Evolutionary conservation across 1,140 invertebrate genomes (phyloP).

Genomic region (Saccostrea glomerata): DNA sequence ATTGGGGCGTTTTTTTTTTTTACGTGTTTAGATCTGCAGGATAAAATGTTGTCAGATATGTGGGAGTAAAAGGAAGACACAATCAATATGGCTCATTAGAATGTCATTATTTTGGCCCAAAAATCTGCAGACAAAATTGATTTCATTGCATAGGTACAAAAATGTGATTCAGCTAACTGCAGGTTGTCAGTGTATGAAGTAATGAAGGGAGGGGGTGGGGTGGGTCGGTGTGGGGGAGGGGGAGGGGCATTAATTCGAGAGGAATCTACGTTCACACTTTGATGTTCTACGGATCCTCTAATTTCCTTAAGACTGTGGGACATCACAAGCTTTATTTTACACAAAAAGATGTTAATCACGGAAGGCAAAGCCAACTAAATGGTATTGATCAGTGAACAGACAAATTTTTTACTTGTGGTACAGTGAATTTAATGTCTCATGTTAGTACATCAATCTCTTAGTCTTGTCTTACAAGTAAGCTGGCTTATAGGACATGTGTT

Average conservation of each 20-base stretch:
- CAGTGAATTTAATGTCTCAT: not conserved
- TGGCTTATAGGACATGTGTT: not conserved
- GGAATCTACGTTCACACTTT: too few species aligned
- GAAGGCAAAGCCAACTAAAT: not conserved
- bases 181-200: too few species aligned
- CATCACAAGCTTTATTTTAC: not conserved
- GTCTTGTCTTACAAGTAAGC: not conserved
- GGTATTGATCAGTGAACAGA: not conserved
- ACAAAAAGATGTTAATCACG: not conserved
- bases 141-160: too few species aligned
- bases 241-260: too few species aligned
- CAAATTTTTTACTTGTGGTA: not conserved
- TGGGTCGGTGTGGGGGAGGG: too few species aligned
- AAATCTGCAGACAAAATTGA: too few species aligned
- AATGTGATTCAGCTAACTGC: too few species aligned
- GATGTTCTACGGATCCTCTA: not conserved
- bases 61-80: not conserved
- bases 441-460: not conserved
- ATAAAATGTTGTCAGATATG: not conserved
- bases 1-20: not conserved
- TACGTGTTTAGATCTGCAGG: not conserved
- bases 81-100: slow-evolving; percentile 9
- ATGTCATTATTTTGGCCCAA: too few species aligned
- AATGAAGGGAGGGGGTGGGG: too few species aligned
- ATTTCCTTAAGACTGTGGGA: not conserved